Evolutionary conservation across 1,140 invertebrate species (phyloP), one percentile per base, ranked within the genome.

Genomic region (Papilio glaucus): DNA sequence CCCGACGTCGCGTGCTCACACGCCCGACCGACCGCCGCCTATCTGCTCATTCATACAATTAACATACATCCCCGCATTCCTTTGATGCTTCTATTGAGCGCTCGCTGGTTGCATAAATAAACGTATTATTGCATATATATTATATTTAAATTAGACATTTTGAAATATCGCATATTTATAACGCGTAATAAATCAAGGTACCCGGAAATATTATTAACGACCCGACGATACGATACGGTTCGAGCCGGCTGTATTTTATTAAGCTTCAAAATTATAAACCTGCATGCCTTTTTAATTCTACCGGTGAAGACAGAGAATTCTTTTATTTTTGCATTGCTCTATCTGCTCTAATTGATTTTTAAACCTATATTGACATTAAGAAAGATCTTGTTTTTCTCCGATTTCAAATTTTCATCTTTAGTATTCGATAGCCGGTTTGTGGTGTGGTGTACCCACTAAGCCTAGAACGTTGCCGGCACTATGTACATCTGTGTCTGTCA

Each of bases 1-100:
- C 72, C 72, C 61, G 73, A 42, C 63, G 69, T 75, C 49, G 68
- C 65, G 63, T 72, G 72, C 42, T 67, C 29, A 37, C 45, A 49
- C 38, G 42, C 49, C 65, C 70, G 71, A 76, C 61, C 69, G 74
- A 76, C 63, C 71, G 74, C 57, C 18, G 45, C 60, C 41, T 33
- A 69, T 53, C n/a, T 70, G 71, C 61, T 72, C 71, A 76, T 76
- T 76, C 71, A 76, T 68, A 70, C 65, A 76, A 72, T 76, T 72
- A 72, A 67, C 74, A 72, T 70, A 72, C 69, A 26, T 60, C 71
- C 29, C 39, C 29, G 8, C 41, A 57, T 39, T 67, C 62, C 62
- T 42, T 70, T 49, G 67, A 70, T 49, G 13, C 71, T 18, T 71
- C 13, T 63, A 63, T 63, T 15, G 3, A 63, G 33, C n/a, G 60